Evolutionary conservation across 2,113 vertebrate species (phyloP).

Genomic region (Eupsittula cactorum): DNA sequence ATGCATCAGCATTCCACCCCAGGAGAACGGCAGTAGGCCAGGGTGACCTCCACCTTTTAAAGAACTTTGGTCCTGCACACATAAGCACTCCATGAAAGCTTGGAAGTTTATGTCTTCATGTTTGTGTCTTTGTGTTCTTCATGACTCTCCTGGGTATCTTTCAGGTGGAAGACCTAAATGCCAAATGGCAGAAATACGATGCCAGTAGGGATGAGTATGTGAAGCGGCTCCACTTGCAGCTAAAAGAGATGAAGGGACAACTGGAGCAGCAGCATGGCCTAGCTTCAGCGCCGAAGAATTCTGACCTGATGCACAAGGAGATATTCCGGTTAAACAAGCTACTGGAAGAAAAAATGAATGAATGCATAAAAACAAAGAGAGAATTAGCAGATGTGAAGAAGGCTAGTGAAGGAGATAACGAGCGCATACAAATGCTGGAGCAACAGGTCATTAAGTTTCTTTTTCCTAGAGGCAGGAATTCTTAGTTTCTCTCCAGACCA

Average conservation of each 20-base stretch:
- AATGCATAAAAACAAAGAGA: slow-evolving; percentile 64
- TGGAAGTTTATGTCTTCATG: background rate
- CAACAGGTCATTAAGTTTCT: slow-evolving; percentile 84
- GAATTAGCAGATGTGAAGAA: slow-evolving; percentile 71
- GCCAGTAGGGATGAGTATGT: slow-evolving; percentile 89
- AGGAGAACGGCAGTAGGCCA: background rate
- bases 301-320: slow-evolving; percentile 82
- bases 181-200: slow-evolving; percentile 94
- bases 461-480: background rate
- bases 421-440: slow-evolving; percentile 87
- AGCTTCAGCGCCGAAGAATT: background rate
- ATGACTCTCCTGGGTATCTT: background rate
- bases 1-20: background rate
- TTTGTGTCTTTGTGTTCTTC: background rate
- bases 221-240: slow-evolving; percentile 80
- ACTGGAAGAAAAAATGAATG: slow-evolving; percentile 83
- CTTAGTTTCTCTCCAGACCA: background rate
- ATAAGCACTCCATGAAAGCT: background rate
- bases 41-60: background rate
- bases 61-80: background rate
- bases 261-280: slow-evolving; percentile 15
- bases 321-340: slow-evolving; percentile 85
- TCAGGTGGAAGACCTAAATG: slow-evolving; percentile 92
- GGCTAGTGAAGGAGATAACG: slow-evolving; percentile 61
- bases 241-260: slow-evolving; percentile 70